Conservation (phyloP, 2,113 vertebrate genomes). For the Oreochromis spilurus region DNA sequence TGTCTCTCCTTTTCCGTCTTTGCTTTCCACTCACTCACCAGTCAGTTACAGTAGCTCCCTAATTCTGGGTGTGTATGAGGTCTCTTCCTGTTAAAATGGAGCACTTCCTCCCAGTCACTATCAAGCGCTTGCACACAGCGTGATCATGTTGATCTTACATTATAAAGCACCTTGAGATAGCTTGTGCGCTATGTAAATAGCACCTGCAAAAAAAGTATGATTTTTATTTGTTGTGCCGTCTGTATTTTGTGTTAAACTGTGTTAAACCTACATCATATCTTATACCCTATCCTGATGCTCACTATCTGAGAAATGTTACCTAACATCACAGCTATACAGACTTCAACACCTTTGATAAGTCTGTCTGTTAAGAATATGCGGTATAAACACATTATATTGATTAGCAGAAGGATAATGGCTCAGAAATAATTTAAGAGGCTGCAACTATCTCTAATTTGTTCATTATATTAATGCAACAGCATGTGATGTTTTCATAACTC, state of each 20-base stretch:
- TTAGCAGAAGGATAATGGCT: background rate
- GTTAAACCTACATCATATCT: background rate
- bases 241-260: background rate
- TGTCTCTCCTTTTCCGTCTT: fast-evolving
- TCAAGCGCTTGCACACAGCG: background rate
- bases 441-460: background rate
- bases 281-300: background rate
- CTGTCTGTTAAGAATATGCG: background rate
- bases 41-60: background rate
- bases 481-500: background rate
- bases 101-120: background rate
- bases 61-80: background rate
- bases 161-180: background rate
- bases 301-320: background rate
- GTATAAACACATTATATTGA: background rate
- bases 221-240: background rate
- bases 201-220: background rate
- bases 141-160: background rate
- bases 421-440: background rate
- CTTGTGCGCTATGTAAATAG: background rate
- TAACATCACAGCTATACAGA: background rate
- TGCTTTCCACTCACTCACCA: background rate
- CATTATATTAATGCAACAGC: fast-evolving
- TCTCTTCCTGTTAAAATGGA: background rate
- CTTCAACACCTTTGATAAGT: background rate